A percentile compares a stretch with the other conserved stretches of the same genome.
These are phyloP conservation scores for Pygoscelis antarcticus DNA, from an alignment of 2,113 vertebrate genomes.

Conservation along the genomic window DNA sequence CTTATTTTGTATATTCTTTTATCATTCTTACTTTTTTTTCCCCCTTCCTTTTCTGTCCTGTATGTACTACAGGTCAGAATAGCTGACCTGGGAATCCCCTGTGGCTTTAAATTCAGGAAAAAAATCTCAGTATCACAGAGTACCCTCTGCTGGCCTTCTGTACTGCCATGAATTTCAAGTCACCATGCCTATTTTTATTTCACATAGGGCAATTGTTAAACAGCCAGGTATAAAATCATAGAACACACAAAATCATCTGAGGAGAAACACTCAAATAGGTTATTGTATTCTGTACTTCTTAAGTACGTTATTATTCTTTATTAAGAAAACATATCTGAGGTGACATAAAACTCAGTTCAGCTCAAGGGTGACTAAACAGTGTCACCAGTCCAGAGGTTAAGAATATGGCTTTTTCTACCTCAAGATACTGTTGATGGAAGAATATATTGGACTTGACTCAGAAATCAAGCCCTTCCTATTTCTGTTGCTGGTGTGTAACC, in stretches of 20 bases:
- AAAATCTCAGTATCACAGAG: neutral
- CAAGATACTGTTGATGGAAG: neutral
- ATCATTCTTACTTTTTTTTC: too few species aligned
- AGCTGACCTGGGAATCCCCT: neutral
- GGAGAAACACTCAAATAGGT: neutral
- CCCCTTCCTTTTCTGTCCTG: too few species aligned
- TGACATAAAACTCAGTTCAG: neutral
- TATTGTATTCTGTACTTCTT: neutral
- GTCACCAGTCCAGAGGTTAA: neutral
- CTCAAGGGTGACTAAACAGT: neutral
- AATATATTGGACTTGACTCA: neutral
- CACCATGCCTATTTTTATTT: neutral
- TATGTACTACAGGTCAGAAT: neutral
- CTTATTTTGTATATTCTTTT: too few species aligned
- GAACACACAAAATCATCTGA: neutral
- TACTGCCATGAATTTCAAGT: neutral
- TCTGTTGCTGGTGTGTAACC: neutral
- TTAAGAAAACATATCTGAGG: neutral
- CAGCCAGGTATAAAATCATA: neutral
- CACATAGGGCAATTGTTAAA: neutral
- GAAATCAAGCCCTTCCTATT: neutral
- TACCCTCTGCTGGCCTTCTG: neutral
- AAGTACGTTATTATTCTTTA: neutral
- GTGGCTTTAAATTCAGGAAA: neutral
- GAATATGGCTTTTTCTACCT: neutral